phyloP scores from a whole-genome alignment of 2,888 invertebrate genomes.

The Nomada fabriciana region DNA sequence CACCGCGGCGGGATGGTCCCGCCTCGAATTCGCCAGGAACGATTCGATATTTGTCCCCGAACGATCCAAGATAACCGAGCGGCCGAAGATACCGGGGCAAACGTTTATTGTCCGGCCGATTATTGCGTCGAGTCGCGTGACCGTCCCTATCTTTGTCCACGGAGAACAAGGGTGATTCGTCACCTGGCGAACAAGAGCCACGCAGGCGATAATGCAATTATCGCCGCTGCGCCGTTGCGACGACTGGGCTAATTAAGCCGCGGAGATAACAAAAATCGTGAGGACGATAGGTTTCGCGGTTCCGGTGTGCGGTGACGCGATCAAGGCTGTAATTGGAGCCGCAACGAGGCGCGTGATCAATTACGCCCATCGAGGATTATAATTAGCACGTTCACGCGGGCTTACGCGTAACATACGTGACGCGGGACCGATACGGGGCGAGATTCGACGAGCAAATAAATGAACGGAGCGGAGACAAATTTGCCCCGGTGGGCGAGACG shows the following conservation, averaged over 20 bases:
- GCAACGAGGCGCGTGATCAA: conserved; percentile 41
- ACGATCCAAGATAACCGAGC: conserved; percentile 28
- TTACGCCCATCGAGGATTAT: conserved; percentile 42
- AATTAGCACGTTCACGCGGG: conserved; percentile 35
- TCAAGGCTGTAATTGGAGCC: conserved; percentile 42
- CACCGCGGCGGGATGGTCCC: conserved; percentile 36
- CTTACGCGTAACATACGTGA: not conserved
- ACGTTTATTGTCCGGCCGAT: conserved; percentile 30
- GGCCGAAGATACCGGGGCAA: conserved; percentile 4
- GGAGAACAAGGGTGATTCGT: conserved; percentile 1
- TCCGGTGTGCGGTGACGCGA: conserved; percentile 24
- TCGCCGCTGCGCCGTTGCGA: conserved; percentile 22
- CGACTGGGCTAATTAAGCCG: conserved; percentile 36
- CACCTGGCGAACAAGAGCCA: not conserved
- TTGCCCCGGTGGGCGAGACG: conserved; percentile 14
- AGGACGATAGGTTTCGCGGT: conserved; percentile 1
- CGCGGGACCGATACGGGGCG: conserved; percentile 11
- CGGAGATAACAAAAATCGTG: conserved; percentile 27
- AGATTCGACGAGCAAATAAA: conserved; percentile 28
- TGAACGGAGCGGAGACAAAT: conserved; percentile 17
- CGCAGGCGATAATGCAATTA: conserved; percentile 45
- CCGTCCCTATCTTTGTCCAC: conserved; percentile 1
- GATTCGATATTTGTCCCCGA: conserved; percentile 36
- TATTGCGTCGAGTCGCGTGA: not conserved
- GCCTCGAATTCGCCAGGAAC: conserved; percentile 32